A percentile compares a stretch with the other conserved stretches of the same genome.
Conservation (phyloP, 2,888 invertebrate species). For the Cancer borealis region DNA sequence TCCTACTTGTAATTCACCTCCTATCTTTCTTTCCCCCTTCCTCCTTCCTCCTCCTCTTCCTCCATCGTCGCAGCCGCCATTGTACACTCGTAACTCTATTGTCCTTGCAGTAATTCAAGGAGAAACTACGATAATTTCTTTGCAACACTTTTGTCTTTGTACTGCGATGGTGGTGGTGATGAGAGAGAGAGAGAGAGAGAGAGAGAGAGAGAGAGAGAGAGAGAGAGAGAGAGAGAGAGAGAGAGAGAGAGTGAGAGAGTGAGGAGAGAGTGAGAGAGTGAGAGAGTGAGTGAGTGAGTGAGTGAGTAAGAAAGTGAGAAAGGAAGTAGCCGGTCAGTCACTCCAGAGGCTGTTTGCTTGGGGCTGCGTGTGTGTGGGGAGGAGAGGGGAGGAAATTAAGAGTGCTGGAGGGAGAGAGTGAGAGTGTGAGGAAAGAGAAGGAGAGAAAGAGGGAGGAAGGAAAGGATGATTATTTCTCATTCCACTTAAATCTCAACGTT, state of each 20-base stretch:
- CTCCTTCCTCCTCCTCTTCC: background rate
- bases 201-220: constrained; percentile 55
- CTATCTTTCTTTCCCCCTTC: background rate
- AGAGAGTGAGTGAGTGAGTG: background rate
- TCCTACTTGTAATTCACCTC: background rate
- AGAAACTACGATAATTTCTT: background rate
- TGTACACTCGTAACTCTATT: too few relatives aligned
- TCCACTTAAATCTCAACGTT: background rate
- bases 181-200: background rate
- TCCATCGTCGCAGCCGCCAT: background rate
- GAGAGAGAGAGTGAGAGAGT: constrained; percentile 42
- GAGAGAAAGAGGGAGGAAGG: background rate
- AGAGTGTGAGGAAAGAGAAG: background rate
- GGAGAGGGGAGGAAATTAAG: background rate
- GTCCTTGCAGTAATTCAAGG: background rate
- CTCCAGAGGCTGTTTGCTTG: background rate
- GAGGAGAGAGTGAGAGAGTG: constrained; percentile 45
- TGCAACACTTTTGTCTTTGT: background rate
- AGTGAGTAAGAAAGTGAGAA: constrained; percentile 32
- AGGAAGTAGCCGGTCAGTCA: constrained; percentile 1
- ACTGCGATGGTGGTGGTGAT: background rate
- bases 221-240: constrained; percentile 49
- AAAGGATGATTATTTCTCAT: background rate
- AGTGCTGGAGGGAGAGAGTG: background rate
- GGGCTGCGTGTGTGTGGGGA: background rate